Evolutionary conservation across 2,113 vertebrate genomes (phyloP).

Genomic region (Arizona elegans): DNA sequence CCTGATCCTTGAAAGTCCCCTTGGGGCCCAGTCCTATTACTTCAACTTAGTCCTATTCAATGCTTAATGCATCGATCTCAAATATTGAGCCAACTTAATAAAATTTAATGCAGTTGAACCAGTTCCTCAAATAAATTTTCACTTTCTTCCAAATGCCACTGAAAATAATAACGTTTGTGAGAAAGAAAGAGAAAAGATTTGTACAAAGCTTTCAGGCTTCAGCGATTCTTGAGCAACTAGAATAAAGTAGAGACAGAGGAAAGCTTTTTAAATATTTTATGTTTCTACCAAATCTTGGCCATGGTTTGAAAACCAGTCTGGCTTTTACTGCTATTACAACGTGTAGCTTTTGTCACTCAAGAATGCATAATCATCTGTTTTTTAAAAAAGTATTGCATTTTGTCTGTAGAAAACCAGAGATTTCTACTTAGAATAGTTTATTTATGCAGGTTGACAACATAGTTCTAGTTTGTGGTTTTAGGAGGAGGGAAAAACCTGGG

Average conservation of each 20-base stretch:
- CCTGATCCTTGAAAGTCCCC: neutral
- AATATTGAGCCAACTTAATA: neutral
- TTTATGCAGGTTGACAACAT: constrained; percentile 43
- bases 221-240: neutral
- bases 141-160: constrained; percentile 15
- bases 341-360: constrained; percentile 44
- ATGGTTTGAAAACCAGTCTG: constrained; percentile 34
- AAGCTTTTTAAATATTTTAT: constrained; percentile 23
- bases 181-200: constrained; percentile 23
- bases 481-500: constrained; percentile 36
- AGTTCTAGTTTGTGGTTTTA: constrained; percentile 29
- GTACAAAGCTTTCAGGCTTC: neutral
- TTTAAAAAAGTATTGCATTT: constrained; percentile 32
- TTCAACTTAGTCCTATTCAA: neutral
- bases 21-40: neutral
- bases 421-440: constrained; percentile 39
- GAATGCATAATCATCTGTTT: constrained; percentile 50
- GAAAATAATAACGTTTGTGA: neutral
- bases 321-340: constrained; percentile 45
- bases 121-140: constrained; percentile 25
- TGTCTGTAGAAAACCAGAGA: constrained; percentile 35
- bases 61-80: neutral
- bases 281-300: constrained; percentile 42
- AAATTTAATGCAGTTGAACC: constrained; percentile 1
- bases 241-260: neutral